phyloP scores from a whole-genome alignment of 2,113 vertebrate genomes.

The Mustela lutreola region DNA sequence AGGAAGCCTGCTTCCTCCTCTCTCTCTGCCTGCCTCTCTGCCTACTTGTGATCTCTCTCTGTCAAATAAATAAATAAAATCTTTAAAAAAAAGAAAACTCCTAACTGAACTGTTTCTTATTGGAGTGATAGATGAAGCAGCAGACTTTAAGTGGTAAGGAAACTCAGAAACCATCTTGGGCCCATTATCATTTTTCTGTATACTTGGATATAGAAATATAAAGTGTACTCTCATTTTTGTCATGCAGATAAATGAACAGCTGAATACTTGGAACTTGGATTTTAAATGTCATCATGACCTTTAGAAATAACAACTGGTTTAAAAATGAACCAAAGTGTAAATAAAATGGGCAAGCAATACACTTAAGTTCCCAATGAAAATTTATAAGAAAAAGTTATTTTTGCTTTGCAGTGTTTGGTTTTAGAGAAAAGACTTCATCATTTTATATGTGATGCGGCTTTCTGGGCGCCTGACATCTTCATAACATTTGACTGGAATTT shows the following conservation, averaged over 20 bases:
- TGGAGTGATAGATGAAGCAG: background rate
- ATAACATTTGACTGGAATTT: constrained; percentile 29
- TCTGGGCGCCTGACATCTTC: constrained; percentile 63
- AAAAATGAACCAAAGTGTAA: constrained; percentile 63
- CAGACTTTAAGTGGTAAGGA: background rate
- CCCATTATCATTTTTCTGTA: background rate
- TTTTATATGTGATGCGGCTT: constrained; percentile 83
- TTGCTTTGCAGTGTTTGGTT: background rate
- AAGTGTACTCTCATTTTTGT: constrained; percentile 55
- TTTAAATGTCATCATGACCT: background rate
- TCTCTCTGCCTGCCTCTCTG: too few species aligned
- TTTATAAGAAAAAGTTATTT: constrained; percentile 12
- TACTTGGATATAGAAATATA: background rate
- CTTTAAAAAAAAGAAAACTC: background rate
- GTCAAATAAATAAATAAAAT: background rate
- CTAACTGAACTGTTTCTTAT: background rate
- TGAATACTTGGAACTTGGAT: background rate
- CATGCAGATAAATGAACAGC: constrained; percentile 50
- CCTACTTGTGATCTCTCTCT: too few species aligned
- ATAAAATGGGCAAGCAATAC: constrained; percentile 21
- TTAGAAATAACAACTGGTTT: constrained; percentile 21
- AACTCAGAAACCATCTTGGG: background rate
- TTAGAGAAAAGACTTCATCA: constrained; percentile 84
- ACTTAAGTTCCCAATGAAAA: constrained; percentile 9
- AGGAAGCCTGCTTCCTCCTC: too few species aligned